These are phyloP conservation scores for Hemicentrotus pulcherrimus DNA, from an alignment of 35 echinoderm and acorn worm species.

Conservation along the genomic window DNA sequence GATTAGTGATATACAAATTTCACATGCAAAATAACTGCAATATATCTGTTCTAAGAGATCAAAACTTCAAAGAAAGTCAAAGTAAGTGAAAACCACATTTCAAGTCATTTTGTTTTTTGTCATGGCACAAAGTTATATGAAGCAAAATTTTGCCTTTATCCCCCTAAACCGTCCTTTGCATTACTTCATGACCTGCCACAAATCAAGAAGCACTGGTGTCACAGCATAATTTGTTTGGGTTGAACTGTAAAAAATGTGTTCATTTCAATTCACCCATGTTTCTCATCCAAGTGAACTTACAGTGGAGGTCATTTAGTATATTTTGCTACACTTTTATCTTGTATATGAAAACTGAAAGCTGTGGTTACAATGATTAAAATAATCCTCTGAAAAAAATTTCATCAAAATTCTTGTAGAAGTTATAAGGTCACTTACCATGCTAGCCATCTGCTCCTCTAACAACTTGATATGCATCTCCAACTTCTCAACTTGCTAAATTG, in stretches of 20 bases:
- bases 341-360: background rate
- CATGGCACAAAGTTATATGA: too few relatives aligned
- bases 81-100: too few relatives aligned
- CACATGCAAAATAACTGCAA: too few relatives aligned
- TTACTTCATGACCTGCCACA: too few relatives aligned
- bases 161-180: too few relatives aligned
- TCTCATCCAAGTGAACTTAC: background rate
- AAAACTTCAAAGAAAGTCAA: background rate
- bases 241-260: too few relatives aligned
- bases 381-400: background rate
- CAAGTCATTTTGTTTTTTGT: too few relatives aligned
- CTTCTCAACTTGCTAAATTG: conserved; percentile 63
- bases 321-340: background rate
- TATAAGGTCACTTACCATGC: conserved; percentile 59
- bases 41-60: background rate
- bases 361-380: background rate
- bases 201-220: too few relatives aligned
- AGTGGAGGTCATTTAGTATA: background rate
- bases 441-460: conserved; percentile 57
- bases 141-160: too few relatives aligned
- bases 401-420: background rate
- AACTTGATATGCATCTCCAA: conserved; percentile 62
- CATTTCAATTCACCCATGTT: too few relatives aligned
- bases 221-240: too few relatives aligned
- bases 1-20: too few relatives aligned